A percentile compares a stretch with the other conserved stretches of the same genome.
Evolutionary conservation across 2,888 invertebrate genomes (phyloP).

Genomic region (Blastobasis adustella): DNA sequence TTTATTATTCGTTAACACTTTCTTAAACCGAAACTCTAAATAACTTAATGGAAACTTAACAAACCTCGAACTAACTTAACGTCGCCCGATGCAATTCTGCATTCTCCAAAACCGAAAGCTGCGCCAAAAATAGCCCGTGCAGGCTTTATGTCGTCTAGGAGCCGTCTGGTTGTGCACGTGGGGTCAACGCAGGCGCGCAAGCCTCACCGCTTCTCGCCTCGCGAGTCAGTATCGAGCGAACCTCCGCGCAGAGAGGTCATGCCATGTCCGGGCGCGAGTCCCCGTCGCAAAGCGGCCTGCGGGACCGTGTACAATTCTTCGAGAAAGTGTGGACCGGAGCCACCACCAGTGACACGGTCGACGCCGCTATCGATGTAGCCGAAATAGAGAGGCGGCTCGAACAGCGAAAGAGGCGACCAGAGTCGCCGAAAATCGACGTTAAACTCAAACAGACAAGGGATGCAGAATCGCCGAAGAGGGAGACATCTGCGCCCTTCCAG

Average conservation of each 20-base stretch:
- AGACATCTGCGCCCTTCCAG: conserved; percentile 43
- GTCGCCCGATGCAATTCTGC: too few species aligned
- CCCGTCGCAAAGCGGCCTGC: conserved; percentile 73
- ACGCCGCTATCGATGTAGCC: conserved; percentile 69
- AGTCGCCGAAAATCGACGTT: conserved; percentile 76
- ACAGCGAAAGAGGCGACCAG: conserved; percentile 68
- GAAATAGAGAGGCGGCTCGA: conserved; percentile 78
- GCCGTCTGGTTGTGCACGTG: conserved; percentile 16
- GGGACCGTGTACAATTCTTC: conserved; percentile 85
- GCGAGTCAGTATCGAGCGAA: conserved; percentile 64
- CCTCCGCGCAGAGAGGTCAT: conserved; percentile 65
- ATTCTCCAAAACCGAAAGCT: too few species aligned
- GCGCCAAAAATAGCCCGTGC: background rate
- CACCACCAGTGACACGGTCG: conserved; percentile 50
- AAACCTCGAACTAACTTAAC: background rate
- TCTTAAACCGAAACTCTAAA: background rate
- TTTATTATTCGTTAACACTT: background rate
- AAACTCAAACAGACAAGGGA: conserved; percentile 75
- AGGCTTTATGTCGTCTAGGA: conserved; percentile 12
- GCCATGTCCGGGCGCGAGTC: conserved; percentile 69
- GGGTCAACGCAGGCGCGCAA: conserved; percentile 2
- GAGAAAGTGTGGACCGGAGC: conserved; percentile 84
- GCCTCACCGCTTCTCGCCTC: background rate
- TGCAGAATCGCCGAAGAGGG: conserved; percentile 61
- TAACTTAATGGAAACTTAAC: background rate